Evolutionary conservation across 2,888 invertebrate species (phyloP).

Genomic region (Hoplodrina ambigua): DNA sequence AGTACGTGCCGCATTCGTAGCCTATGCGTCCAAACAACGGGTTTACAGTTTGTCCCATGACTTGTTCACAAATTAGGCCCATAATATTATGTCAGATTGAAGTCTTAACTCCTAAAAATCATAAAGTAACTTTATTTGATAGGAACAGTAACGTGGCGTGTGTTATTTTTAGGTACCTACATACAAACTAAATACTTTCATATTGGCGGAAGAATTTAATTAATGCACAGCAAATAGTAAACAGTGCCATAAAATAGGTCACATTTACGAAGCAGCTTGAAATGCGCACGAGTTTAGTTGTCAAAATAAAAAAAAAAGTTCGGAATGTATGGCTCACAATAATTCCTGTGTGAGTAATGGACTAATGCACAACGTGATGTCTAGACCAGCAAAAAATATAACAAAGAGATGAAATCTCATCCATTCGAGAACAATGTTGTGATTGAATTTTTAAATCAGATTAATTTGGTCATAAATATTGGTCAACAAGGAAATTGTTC

Average conservation of each 20-base stretch:
- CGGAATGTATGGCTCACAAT: constrained; percentile 41
- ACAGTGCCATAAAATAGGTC: constrained; percentile 42
- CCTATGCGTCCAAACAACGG: no score
- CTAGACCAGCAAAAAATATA: constrained; percentile 57
- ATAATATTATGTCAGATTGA: no score
- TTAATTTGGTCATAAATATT: constrained; percentile 36
- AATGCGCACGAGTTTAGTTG: constrained; percentile 25
- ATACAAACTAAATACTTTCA: constrained; percentile 15
- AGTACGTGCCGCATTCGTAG: no score
- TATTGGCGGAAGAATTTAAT: constrained; percentile 8
- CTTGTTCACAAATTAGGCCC: no score
- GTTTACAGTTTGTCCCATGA: no score
- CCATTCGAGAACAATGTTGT: constrained; percentile 26
- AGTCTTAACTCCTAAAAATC: no score
- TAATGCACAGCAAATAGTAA: constrained; percentile 34
- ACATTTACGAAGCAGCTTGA: constrained; percentile 27
- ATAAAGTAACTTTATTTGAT: no score
- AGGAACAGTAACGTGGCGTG: background rate
- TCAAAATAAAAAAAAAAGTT: constrained; percentile 48
- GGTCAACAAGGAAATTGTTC: constrained; percentile 30
- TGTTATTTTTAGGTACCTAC: background rate
- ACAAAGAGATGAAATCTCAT: constrained; percentile 46
- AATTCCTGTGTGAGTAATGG: constrained; percentile 49
- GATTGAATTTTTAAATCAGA: constrained; percentile 29
- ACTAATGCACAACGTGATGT: constrained; percentile 44